These are phyloP conservation scores for Hymenochirus boettgeri DNA, from an alignment of 2,113 vertebrate genomes.

Conservation along the genomic window DNA sequence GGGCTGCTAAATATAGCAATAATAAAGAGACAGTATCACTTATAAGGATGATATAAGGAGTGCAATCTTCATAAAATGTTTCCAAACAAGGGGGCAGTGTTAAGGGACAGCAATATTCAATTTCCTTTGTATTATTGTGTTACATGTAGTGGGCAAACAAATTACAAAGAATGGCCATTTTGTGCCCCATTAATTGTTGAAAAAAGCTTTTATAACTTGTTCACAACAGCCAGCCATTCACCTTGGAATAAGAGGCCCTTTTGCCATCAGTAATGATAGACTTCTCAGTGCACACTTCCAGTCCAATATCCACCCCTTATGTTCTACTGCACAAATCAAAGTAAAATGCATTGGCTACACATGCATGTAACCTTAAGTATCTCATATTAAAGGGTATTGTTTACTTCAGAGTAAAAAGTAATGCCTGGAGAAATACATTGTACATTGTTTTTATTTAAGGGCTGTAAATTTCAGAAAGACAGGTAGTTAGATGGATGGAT, in stretches of 20 bases:
- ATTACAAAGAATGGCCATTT: conserved; percentile 43
- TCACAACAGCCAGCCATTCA: conserved; percentile 37
- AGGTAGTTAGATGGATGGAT: too few species aligned
- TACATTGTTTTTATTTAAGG: too few species aligned
- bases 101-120: conserved; percentile 40
- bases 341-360: conserved; percentile 23
- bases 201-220: conserved; percentile 42
- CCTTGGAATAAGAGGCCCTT: conserved; percentile 34
- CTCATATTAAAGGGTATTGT: conserved; percentile 28
- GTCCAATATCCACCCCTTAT: conserved; percentile 7
- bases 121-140: conserved; percentile 40
- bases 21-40: conserved; percentile 31
- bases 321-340: conserved; percentile 28
- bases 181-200: conserved; percentile 43
- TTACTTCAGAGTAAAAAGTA: conserved; percentile 12
- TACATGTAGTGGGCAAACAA: conserved; percentile 43
- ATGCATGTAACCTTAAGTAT: conserved; percentile 32
- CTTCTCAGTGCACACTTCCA: conserved; percentile 26
- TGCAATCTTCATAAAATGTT: conserved; percentile 43
- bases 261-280: conserved; percentile 34
- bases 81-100: conserved; percentile 39
- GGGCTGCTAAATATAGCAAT: conserved; percentile 34
- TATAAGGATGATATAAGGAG: conserved; percentile 36
- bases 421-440: neutral
- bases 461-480: too few species aligned